Evolutionary conservation across 2,888 invertebrate species (phyloP).

Genomic region (Branchellion lobata): DNA sequence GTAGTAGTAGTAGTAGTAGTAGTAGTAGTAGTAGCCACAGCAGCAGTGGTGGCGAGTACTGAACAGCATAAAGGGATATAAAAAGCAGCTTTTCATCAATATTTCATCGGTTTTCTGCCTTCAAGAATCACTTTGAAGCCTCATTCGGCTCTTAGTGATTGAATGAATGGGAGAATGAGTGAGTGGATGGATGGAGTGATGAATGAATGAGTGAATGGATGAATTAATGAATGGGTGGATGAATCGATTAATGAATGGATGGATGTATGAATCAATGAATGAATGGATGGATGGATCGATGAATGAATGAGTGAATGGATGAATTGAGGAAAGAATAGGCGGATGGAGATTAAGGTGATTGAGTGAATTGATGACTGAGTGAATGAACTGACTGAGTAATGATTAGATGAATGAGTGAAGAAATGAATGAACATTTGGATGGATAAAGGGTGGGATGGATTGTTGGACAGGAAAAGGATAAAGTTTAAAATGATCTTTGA

Average conservation of each 20-base stretch:
- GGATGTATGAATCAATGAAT: not conserved
- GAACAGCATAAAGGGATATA: too few species aligned
- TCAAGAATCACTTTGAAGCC: too few species aligned
- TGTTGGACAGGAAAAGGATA: not conserved
- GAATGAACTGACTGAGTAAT: not conserved
- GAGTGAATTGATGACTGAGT: not conserved
- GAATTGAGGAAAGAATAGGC: not conserved
- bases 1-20: too few species aligned
- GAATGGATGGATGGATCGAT: not conserved
- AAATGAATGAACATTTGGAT: not conserved
- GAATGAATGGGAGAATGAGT: not conserved
- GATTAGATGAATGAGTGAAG: not conserved
- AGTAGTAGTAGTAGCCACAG: too few species aligned
- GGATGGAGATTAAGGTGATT: not conserved
- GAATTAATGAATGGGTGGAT: not conserved
- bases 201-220: not conserved
- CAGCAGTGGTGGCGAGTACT: too few species aligned
- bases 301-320: not conserved
- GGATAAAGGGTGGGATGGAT: not conserved
- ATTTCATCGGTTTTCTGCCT: too few species aligned
- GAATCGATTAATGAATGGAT: not conserved
- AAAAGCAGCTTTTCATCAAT: too few species aligned
- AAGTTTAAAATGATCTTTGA: not conserved
- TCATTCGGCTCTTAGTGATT: too few species aligned
- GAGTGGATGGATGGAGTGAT: not conserved